Evolutionary conservation across 2,888 invertebrate genomes (phyloP).

Genomic region (Aphelenchoides bicaudatus): DNA sequence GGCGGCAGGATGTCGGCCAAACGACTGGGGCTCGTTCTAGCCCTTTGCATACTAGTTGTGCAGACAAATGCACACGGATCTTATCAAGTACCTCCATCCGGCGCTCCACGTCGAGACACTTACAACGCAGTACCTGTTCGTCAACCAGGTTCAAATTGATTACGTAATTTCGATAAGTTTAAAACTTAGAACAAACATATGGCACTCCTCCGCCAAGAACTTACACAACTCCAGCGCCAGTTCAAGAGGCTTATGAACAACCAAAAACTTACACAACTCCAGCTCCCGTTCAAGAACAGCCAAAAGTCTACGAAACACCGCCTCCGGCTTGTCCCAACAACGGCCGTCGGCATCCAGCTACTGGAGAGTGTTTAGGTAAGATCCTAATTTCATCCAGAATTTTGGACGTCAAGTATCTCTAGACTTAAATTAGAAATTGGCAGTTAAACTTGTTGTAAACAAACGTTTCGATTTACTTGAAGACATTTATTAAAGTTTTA

Average conservation of each 20-base stretch:
- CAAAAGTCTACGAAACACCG: conserved; percentile 16
- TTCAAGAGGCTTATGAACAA: conserved; percentile 3
- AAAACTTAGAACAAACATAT: conserved; percentile 9
- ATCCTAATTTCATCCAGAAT: no score
- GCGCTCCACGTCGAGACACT: neutral
- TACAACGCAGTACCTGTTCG: neutral
- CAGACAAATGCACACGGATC: neutral
- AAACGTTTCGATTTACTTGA: neutral
- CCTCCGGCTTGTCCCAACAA: conserved; percentile 43
- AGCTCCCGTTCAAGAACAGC: no score
- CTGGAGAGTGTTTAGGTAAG: conserved; percentile 47
- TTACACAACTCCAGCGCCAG: conserved; percentile 1
- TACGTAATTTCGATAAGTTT: neutral
- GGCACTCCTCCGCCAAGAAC: conserved; percentile 11
- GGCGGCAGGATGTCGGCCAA: no score
- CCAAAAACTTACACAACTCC: neutral
- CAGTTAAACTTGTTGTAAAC: neutral
- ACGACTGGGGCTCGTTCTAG: neutral
- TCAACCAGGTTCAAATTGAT: neutral
- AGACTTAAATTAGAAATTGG: no score
- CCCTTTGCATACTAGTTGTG: neutral
- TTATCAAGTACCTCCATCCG: conserved; percentile 13
- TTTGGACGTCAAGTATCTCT: no score
- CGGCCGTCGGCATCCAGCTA: conserved; percentile 42
- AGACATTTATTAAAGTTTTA: neutral